phyloP scores from a whole-genome alignment of 2,113 vertebrate species.

The Formicarius rufipectus region DNA sequence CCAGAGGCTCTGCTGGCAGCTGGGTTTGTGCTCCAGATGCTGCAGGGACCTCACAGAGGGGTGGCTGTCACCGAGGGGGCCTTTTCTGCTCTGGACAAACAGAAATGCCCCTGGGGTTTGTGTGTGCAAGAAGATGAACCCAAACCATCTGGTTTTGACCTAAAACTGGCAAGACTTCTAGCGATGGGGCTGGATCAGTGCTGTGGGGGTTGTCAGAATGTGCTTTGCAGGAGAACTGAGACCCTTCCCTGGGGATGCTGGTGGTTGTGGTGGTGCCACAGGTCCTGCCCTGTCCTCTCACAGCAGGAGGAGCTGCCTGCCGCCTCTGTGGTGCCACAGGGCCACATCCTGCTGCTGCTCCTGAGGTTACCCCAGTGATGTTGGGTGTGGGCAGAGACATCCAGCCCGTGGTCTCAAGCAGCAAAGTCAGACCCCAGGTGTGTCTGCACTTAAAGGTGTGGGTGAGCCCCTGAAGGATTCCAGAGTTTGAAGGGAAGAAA shows the following conservation, averaged over 20 bases:
- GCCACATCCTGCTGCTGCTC: not conserved
- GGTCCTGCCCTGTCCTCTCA: not conserved
- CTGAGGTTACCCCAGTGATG: not conserved
- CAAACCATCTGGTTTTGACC: not conserved
- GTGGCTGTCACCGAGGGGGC: not conserved
- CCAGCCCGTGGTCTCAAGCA: not conserved
- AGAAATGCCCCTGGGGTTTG: not conserved
- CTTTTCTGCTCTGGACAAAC: not conserved
- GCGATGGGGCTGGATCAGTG: accelerated
- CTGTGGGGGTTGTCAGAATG: accelerated
- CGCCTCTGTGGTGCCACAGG: not conserved
- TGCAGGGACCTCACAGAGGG: not conserved
- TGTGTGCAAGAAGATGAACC: not conserved
- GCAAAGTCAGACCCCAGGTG: accelerated
- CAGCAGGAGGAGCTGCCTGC: not conserved
- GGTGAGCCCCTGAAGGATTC: not conserved
- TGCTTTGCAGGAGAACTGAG: accelerated
- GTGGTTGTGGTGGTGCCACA: not conserved
- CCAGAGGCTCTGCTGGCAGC: not conserved
- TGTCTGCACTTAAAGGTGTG: accelerated
- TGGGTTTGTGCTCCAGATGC: not conserved
- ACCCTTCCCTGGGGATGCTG: not conserved
- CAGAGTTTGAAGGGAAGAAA: accelerated
- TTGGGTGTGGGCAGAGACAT: not conserved
- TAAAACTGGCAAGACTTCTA: not conserved